A percentile compares a stretch with the other conserved stretches of the same genome.
Conservation (phyloP, 2,797 vertebrate genomes). For the Chelidonichthys spinosus region DNA sequence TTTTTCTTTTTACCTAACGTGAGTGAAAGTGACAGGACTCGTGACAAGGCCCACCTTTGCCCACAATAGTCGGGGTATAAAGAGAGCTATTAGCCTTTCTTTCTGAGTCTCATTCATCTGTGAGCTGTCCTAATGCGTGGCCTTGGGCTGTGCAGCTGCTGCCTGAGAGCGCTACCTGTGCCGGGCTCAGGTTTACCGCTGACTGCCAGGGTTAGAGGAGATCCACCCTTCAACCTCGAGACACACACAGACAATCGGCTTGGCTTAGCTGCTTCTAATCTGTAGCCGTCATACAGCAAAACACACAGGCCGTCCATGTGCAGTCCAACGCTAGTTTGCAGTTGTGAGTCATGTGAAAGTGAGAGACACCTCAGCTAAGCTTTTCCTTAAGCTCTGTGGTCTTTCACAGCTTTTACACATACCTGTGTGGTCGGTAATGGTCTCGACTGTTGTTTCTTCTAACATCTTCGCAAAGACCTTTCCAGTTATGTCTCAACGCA, state of each 20-base stretch:
- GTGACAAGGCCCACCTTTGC: conserved; percentile 52
- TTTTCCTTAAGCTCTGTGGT: conserved; percentile 31
- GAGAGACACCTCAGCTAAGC: conserved; percentile 36
- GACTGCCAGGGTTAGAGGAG: conserved; percentile 58
- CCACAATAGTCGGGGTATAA: conserved; percentile 50
- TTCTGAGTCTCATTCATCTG: conserved; percentile 59
- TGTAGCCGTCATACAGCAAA: conserved; percentile 38
- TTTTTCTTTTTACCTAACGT: conserved; percentile 34
- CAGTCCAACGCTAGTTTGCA: conserved; percentile 12
- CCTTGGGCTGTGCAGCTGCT: conserved; percentile 79
- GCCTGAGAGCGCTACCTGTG: conserved; percentile 58
- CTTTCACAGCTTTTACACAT: conserved; percentile 13
- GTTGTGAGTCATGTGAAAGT: conserved; percentile 40
- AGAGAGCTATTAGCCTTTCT: conserved; percentile 68
- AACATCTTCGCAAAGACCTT: conserved; percentile 5
- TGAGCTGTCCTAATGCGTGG: conserved; percentile 64
- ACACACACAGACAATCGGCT: conserved; percentile 58
- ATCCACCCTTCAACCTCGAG: conserved; percentile 60
- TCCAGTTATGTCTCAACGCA: background rate
- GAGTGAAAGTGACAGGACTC: conserved; percentile 63
- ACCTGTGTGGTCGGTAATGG: conserved; percentile 40
- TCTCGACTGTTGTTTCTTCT: conserved; percentile 13
- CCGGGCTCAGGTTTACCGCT: conserved; percentile 61
- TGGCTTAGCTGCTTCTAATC: conserved; percentile 56
- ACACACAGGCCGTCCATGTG: conserved; percentile 3